phyloP scores from a whole-genome alignment of 2,797 vertebrate genomes.

The Mormyrops boulengeri region DNA sequence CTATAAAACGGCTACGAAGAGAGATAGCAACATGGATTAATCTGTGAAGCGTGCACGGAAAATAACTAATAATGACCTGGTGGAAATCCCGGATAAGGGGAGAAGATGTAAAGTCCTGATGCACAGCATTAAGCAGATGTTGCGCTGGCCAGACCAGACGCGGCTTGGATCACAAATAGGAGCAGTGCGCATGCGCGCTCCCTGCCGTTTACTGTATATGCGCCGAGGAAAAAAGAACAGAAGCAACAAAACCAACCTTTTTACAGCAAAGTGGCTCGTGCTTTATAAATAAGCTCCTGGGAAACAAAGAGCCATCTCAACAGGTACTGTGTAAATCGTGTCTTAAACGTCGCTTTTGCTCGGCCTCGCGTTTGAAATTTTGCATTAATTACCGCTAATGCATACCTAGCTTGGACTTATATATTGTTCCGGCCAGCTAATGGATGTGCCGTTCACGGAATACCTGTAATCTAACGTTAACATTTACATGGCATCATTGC shows the following conservation, averaged over 20 bases:
- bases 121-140: constrained; percentile 64
- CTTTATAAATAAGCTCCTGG: constrained; percentile 64
- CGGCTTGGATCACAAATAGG: constrained; percentile 79
- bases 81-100: not conserved
- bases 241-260: constrained; percentile 69
- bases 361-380: constrained; percentile 46
- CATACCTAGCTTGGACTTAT: constrained; percentile 51
- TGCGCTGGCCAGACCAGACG: constrained; percentile 86
- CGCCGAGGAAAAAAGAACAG: constrained; percentile 67
- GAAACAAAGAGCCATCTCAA: constrained; percentile 61
- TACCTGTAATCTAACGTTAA: constrained; percentile 40
- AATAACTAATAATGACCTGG: not conserved
- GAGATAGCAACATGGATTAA: not conserved
- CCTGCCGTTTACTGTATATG: constrained; percentile 79
- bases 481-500: constrained; percentile 39
- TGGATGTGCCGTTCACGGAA: constrained; percentile 54
- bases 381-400: constrained; percentile 52
- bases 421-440: constrained; percentile 51
- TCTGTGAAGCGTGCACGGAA: not conserved
- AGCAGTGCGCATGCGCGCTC: constrained; percentile 86
- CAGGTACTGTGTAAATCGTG: constrained; percentile 66
- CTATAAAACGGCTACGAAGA: not conserved
- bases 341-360: constrained; percentile 40
- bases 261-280: constrained; percentile 68
- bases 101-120: constrained; percentile 39